A percentile compares a stretch with the other conserved stretches of the same genome.
Evolutionary conservation across 1,140 invertebrate genomes (phyloP).

Genomic region (Heliothis virescens): DNA sequence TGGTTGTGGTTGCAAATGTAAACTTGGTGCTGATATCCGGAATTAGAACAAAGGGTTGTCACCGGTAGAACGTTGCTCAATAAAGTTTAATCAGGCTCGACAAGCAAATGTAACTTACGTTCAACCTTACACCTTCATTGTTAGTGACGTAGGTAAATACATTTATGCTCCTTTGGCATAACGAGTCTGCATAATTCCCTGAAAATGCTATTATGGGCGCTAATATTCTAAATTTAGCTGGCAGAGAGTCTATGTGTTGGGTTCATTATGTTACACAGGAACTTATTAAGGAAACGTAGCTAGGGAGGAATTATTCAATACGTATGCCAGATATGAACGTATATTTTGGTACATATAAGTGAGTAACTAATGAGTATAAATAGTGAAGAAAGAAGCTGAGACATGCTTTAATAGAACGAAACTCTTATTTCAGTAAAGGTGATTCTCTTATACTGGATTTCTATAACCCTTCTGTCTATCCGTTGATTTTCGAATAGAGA

Average conservation of each 20-base stretch:
- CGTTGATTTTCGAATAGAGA: too few species aligned
- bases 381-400: too few species aligned
- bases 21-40: conserved; percentile 54
- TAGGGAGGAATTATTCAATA: too few species aligned
- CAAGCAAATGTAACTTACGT: conserved; percentile 58
- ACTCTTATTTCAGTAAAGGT: too few species aligned
- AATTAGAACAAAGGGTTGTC: conserved; percentile 72
- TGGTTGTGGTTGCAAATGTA: not conserved
- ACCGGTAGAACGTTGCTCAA: conserved; percentile 63
- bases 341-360: too few species aligned
- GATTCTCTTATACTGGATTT: too few species aligned
- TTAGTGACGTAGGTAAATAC: conserved; percentile 35
- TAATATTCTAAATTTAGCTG: conserved; percentile 12
- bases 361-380: too few species aligned
- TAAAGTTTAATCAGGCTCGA: conserved; percentile 68
- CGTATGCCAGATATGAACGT: too few species aligned
- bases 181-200: conserved; percentile 20
- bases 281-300: too few species aligned
- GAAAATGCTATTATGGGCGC: conserved; percentile 26
- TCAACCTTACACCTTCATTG: conserved; percentile 43
- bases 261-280: not conserved
- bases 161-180: conserved; percentile 15
- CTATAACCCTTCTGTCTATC: too few species aligned
- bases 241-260: not conserved
- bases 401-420: too few species aligned